Conservation (phyloP, 2,888 invertebrate genomes). For the Pemphredon lugubris region DNA sequence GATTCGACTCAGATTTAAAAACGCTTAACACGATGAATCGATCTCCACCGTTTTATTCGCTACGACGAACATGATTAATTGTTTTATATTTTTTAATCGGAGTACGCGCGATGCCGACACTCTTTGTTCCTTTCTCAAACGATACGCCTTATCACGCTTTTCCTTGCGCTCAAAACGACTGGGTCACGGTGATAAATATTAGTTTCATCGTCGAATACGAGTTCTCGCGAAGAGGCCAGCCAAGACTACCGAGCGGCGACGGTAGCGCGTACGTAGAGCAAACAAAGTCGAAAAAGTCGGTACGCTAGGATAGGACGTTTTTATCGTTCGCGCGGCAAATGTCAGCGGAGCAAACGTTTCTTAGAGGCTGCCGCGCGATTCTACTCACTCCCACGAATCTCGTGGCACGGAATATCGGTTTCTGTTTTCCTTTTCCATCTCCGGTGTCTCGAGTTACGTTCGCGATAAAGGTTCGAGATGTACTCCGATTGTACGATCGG, state of each 20-base stretch:
- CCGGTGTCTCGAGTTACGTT: conserved; percentile 35
- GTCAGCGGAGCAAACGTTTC: conserved; percentile 22
- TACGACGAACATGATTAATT: too few relatives aligned
- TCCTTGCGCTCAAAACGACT: too few relatives aligned
- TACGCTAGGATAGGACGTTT: conserved; percentile 1
- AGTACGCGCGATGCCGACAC: too few relatives aligned
- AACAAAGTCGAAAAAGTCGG: conserved; percentile 11
- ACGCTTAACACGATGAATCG: too few relatives aligned
- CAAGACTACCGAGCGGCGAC: conserved; percentile 3
- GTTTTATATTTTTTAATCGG: too few relatives aligned
- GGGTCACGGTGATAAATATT: conserved; percentile 1
- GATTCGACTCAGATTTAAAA: too few relatives aligned
- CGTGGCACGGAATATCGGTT: conserved; percentile 25
- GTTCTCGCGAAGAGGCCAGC: neutral
- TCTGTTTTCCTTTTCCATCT: conserved; percentile 27
- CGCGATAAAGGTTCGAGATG: conserved; percentile 28
- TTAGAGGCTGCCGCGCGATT: conserved; percentile 6
- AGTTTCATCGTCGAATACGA: neutral
- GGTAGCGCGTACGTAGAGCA: conserved; percentile 1
- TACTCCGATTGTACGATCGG: conserved; percentile 13
- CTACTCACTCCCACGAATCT: conserved; percentile 15
- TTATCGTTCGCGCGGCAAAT: conserved; percentile 14
- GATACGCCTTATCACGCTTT: too few relatives aligned
- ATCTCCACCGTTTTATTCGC: too few relatives aligned
- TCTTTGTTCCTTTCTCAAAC: too few relatives aligned